Base-by-base conservation (phyloP, 2,113 vertebrate genomes). In the Aythya baeri region DNA sequence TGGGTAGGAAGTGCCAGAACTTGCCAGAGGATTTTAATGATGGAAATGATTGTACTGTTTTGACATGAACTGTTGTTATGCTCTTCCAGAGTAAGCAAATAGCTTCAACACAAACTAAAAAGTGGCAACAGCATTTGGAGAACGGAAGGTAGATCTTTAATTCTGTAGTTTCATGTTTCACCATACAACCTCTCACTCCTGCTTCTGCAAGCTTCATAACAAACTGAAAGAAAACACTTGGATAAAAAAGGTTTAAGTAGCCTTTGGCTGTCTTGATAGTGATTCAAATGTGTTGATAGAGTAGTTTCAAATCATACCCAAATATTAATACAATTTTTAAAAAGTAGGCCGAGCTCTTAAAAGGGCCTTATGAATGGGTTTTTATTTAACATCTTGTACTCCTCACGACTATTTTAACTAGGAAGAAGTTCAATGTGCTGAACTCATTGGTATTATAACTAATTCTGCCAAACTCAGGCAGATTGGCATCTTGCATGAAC, bases 11-110 rank as follows among this genome's bases (percentile, higher is more conserved):
- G 46, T 89, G 66, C 84, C 38, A 92, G 34, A 79, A 86, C 27
- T 41, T 67, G 61, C 67, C 43, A 31, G 83, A 25, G 36, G 31
- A n/a, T 82, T 91, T 94, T 87, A 85, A 85, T 61, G 6, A 65
- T 82, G 61, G 44, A 89, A 94, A 73, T 82, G 89, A 83, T 59
- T 91, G 52, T 18, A 41, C 59, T 91, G 8, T 90, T 96, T 96
- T 72, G 88, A 84, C 26, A 41, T n/a, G 5, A 93, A 21, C 50
- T 44, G 26, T 1, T 90, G 93, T 79, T 77, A 27, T 72, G 63
- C 74, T 95, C 76, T 92, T 58, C 11, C 70, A 68, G 73, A 72
- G 44, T 84, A 38, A 94, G 27, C 38, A 79, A 82, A 61, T 66
- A 73, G 18, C 49, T 94, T 72, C 80, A 90, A 62, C 46, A 26